Evolutionary conservation across 2,113 vertebrate genomes (phyloP).

Genomic region (Turdus rufiventris): DNA sequence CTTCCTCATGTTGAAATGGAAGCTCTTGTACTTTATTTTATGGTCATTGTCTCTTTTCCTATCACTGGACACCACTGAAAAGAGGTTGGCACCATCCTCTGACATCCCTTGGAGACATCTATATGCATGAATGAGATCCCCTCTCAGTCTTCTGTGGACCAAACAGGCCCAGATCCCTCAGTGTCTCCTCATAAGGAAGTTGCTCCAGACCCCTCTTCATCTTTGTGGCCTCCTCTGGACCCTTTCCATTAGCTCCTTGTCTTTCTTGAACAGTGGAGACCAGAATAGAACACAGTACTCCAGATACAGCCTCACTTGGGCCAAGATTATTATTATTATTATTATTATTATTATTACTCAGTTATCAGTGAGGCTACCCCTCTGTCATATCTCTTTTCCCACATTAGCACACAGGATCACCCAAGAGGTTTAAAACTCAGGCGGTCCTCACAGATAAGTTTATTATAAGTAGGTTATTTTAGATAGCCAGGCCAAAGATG

Average conservation of each 20-base stretch:
- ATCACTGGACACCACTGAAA: background rate
- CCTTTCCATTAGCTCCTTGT: background rate
- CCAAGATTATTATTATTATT: fast-evolving
- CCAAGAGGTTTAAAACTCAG: background rate
- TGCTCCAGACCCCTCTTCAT: background rate
- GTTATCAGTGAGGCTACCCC: background rate
- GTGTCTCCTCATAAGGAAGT: background rate
- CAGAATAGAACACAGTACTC: background rate
- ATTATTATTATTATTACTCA: background rate
- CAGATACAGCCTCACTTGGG: background rate
- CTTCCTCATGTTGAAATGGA: background rate
- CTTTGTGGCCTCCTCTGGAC: background rate
- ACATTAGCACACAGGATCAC: background rate
- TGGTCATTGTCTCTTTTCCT: background rate
- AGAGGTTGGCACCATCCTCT: background rate
- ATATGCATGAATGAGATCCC: background rate
- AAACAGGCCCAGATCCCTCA: background rate
- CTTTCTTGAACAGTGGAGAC: background rate
- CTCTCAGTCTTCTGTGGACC: background rate
- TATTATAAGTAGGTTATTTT: background rate
- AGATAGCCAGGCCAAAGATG: background rate
- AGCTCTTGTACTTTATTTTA: background rate
- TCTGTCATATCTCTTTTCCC: background rate
- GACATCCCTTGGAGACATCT: background rate
- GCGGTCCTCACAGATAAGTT: background rate